Evolutionary conservation across 2,113 vertebrate species (phyloP).

Genomic region (Alligator mississippiensis): DNA sequence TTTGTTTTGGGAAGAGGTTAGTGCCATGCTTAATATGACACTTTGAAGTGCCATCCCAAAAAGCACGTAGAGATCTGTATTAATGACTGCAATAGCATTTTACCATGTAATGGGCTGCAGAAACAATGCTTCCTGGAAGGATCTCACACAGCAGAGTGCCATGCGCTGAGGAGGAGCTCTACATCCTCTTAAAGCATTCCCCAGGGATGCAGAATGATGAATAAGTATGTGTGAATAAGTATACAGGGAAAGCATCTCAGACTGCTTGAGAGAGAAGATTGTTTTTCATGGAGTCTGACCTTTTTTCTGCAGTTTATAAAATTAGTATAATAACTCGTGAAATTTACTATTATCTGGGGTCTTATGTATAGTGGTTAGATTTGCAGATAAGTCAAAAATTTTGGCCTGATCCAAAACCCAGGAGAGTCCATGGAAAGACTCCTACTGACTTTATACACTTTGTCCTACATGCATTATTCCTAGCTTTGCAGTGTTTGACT

Average conservation of each 20-base stretch:
- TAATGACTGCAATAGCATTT: neutral
- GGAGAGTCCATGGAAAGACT: neutral
- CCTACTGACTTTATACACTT: neutral
- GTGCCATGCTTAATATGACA: rapidly evolving
- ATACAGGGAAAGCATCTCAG: neutral
- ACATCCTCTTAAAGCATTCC: neutral
- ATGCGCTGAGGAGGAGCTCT: neutral
- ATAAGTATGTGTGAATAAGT: neutral
- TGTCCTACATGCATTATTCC: neutral
- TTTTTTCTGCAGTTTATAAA: neutral
- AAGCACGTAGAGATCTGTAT: rapidly evolving
- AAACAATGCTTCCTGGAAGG: neutral
- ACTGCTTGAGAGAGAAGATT: neutral
- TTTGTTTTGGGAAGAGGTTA: neutral
- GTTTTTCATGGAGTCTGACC: neutral
- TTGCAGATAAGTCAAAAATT: neutral
- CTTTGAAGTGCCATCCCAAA: neutral
- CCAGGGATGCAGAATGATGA: neutral
- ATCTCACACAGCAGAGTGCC: neutral
- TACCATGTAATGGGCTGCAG: neutral
- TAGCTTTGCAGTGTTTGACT: neutral
- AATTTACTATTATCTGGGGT: neutral
- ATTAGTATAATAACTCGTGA: neutral
- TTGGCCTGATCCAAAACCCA: neutral
- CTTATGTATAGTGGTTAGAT: neutral